Evolutionary conservation across 2,888 invertebrate genomes (phyloP), one percentile per base, ranked within the genome.

Genomic region (Lepeophtheirus nordmannii): DNA sequence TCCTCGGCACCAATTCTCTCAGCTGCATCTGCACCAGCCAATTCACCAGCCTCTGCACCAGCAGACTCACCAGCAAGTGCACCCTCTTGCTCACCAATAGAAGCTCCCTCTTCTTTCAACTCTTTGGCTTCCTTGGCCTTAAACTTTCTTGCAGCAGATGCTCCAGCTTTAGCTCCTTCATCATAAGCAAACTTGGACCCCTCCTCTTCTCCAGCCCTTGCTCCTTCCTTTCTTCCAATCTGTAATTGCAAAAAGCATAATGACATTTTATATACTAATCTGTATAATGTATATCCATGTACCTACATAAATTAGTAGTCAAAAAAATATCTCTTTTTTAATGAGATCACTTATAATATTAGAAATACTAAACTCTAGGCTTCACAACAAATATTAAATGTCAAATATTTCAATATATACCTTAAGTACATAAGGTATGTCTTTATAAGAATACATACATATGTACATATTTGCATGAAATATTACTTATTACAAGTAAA

Each of bases 21-120:
- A 23, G 60, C 66, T 66, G 61, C 66, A 40, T 66, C 66, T n/a
- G 38, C 66, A 23, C 60, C 66, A 8, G 66, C 66, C 60, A 40
- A 41, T 58, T 66, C 66, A 10, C 66, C 66, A 20, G 30, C 66
- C 12, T 37, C 22, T 17, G 17, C 60, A 40, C 66, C 66, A 46
- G 66, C 66, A 10, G 23, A 23, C 60, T 66, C 66, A 3, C 66
- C 66, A 12, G 60, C 61, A 14, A 38, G 38, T 60, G 37, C 66
- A n/a, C 66, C 66, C 10, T 23, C 38, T 22, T 40, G n/a, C 14
- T 66, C 61, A 22, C 66, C 66, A 22, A 61, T 40, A 5, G 17
- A n/a, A 11, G 17, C 46, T 23, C 60, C 66, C 41, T 66, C 60
- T 20, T 23, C 66, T 17, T 46, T 60, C 12, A 66, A 22, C 10